A percentile compares a stretch with the other conserved stretches of the same genome.
phyloP scores from a whole-genome alignment of 2,888 invertebrate species.

The Drosophila meridiana region DNA sequence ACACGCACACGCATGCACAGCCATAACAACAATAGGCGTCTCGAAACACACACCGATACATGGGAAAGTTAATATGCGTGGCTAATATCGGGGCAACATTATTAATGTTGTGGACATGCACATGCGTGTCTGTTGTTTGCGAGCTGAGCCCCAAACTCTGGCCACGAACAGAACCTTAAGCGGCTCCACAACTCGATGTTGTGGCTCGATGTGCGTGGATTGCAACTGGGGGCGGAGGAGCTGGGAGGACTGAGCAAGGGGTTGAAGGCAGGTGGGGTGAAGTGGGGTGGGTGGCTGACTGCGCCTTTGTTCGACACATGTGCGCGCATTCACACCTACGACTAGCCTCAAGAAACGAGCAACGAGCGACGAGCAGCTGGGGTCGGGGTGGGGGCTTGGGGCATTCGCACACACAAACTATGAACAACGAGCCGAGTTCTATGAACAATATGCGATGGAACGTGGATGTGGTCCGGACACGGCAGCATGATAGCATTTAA shows the following conservation, averaged over 20 bases:
- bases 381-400: neutral
- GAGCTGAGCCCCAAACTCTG: conserved; percentile 3
- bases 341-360: conserved; percentile 61
- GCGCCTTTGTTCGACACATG: conserved; percentile 74
- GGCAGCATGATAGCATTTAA: conserved; percentile 69
- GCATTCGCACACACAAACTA: conserved; percentile 10
- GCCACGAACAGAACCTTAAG: conserved; percentile 17
- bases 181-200: conserved; percentile 39
- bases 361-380: conserved; percentile 40
- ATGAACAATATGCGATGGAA: conserved; percentile 30
- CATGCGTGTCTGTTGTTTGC: conserved; percentile 54
- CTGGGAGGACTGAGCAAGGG: conserved; percentile 1
- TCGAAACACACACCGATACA: conserved; percentile 23
- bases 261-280: neutral
- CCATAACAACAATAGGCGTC: conserved; percentile 17
- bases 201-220: conserved; percentile 14
- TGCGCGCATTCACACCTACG: conserved; percentile 79
- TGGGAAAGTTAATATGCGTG: conserved; percentile 72
- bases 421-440: conserved; percentile 22
- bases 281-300: conserved; percentile 9
- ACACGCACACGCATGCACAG: conserved; percentile 7
- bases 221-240: neutral
- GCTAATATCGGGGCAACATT: conserved; percentile 74
- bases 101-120: conserved; percentile 72
- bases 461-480: conserved; percentile 50